Evolutionary conservation across 2,113 vertebrate genomes (phyloP), one percentile per base, ranked within the genome.

Genomic region (Microcebus murinus): DNA sequence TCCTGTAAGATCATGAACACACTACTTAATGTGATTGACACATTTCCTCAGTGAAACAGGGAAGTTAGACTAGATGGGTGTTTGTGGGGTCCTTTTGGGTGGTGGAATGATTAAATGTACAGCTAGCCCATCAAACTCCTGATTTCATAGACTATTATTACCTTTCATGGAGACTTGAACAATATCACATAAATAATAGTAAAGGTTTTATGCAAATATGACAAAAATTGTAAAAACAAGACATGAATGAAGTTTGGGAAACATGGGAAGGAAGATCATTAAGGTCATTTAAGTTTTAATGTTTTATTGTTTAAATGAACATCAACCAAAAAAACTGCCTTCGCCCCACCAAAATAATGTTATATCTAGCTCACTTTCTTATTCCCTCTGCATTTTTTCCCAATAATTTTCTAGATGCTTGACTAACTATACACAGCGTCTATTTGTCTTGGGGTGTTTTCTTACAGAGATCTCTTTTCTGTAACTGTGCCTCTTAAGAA

Each of bases 241-340:
- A 57, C 25, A 52, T 25, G 4, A 73, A n/a, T 34, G 48, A 67
- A 36, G 23, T 87, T 68, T 71, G 39, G 57, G 21, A 79, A 83
- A 71, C 8, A 25, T 50, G 39, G 9, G 31, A 86, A 71, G 42
- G n/a, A 87, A 90, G 70, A 12, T n/a, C n/a, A 76, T 68, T 55
- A 48, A 68, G 27, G 31, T 85, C 70, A 74, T 81, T 88, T 95
- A 29, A 34, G 65, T 85, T 88, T 74, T 55, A 70, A 57, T 74
- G 17, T 76, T 76, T 74, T 27, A 1, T 91, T 84, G 74, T 77
- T 97, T 76, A 86, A 94, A 96, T 73, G 29, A 71, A 59, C 21
- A 45, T 36, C 71, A 74, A 85, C 14, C 14, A 27, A 70, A 65
- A 36, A 50, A 61, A 39, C 11, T 68, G 70, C 23, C 48, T 77